Percentiles rank a stretch among this genome's conserved stretches.
Conservation (phyloP, 2,888 invertebrate species). For the Lycophotia porphyrea region DNA sequence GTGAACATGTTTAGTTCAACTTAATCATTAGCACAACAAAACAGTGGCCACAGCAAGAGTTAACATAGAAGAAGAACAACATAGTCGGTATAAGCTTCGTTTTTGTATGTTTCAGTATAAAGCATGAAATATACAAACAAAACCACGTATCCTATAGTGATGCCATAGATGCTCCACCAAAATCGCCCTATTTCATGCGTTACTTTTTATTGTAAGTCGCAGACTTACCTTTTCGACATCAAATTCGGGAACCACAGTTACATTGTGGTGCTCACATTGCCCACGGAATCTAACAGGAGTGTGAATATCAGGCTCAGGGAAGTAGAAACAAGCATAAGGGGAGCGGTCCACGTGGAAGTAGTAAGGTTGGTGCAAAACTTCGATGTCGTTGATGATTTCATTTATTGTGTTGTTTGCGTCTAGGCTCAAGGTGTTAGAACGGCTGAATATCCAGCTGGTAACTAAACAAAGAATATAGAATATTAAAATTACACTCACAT, state of each 20-base stretch:
- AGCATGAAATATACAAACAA: neutral
- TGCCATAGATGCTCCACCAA: neutral
- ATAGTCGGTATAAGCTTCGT: too few species aligned
- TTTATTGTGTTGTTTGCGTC: slow-evolving; percentile 68
- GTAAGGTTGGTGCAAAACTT: slow-evolving; percentile 73
- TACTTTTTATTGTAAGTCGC: neutral
- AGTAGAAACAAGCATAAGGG: slow-evolving; percentile 66
- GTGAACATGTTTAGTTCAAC: slow-evolving; percentile 1
- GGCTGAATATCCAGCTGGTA: slow-evolving; percentile 79
- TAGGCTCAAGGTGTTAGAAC: slow-evolving; percentile 65
- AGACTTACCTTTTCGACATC: slow-evolving; percentile 58
- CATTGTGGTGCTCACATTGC: slow-evolving; percentile 49
- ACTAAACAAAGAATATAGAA: slow-evolving; percentile 65
- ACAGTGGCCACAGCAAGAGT: neutral
- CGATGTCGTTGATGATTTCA: slow-evolving; percentile 62
- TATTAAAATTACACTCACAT: neutral
- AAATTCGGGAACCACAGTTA: slow-evolving; percentile 55
- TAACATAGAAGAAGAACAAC: neutral
- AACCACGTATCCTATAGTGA: neutral
- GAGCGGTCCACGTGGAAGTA: slow-evolving; percentile 69
- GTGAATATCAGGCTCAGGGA: slow-evolving; percentile 52
- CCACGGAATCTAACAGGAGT: slow-evolving; percentile 59
- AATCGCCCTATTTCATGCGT: neutral
- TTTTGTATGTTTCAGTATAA: too few species aligned
- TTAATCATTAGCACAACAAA: neutral